Base-by-base conservation (phyloP, 1,140 invertebrate genomes). In the Mya arenaria region DNA sequence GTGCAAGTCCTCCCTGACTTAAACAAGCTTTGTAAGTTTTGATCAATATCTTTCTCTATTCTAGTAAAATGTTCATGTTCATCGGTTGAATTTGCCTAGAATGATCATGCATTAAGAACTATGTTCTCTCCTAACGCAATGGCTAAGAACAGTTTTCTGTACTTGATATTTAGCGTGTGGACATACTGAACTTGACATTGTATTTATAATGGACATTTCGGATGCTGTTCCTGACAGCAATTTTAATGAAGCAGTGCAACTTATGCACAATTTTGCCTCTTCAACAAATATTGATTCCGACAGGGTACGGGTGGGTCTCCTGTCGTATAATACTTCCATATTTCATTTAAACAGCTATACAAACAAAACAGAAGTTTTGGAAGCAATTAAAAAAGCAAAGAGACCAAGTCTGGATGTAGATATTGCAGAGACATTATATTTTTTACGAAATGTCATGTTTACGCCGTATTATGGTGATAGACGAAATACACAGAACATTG, bases 141-240 rank as follows among this genome's bases (percentile, higher is more conserved):
- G 39, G 65, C 65, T 41, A 44, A 68, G 10, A 39, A n/a, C n/a
- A n/a, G n/a, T n/a, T n/a, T n/a, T n/a, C n/a, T n/a, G n/a, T n/a
- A 28, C 48, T 41, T 13, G 25, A 41, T 25, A 15, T 39, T 68
- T 25, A 75, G 72, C 72, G 25, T 75, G 72, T 36, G 37, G 39
- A 41, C 72, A 75, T 8, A 25, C 6, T 28, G 39, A 63, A 3
- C 44, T 41, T 36, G 56, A 75, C 25, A 30, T 75, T 4, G 37
- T 63, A 75, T 63, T 75, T 32, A 25, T 58, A 1, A n/a, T 75
- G 25, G 72, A 75, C 32, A 37, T 63, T 8, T 75, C 72, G 19
- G 56, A 62, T 44, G 5, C n/a, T 1, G 37, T 60, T 10, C 44
- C 55, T 10, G 58, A 75, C 17, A 3, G 10, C 10, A 17, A 75